phyloP scores from a whole-genome alignment of 2,888 invertebrate species.

The Gymnoscelis rufifasciata region DNA sequence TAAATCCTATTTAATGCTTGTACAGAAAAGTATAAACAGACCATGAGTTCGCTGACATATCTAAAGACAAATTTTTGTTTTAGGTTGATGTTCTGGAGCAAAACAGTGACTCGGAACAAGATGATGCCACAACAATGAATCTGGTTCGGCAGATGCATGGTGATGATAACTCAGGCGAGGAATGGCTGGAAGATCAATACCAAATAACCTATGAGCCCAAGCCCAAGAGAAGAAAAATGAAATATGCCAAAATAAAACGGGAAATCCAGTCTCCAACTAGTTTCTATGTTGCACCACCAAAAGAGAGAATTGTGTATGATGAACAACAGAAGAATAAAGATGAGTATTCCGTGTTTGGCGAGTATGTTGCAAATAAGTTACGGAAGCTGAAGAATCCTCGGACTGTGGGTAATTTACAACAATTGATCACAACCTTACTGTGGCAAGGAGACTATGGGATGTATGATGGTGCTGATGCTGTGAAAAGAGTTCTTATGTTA shows the following conservation, averaged over 20 bases:
- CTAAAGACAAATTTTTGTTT: constrained; percentile 5
- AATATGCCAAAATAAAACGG: constrained; percentile 56
- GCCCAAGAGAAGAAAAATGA: constrained; percentile 42
- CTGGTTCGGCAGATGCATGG: constrained; percentile 59
- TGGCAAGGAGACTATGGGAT: constrained; percentile 72
- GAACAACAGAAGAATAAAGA: constrained; percentile 41
- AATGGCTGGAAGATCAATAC: constrained; percentile 66
- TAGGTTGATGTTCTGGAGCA: constrained; percentile 52
- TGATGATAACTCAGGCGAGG: constrained; percentile 53
- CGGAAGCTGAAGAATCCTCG: constrained; percentile 55
- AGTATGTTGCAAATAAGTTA: constrained; percentile 67
- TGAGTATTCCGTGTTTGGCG: constrained; percentile 65
- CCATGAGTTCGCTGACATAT: no score
- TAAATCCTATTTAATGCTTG: background rate
- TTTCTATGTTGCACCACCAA: constrained; percentile 37
- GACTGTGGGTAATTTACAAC: constrained; percentile 63
- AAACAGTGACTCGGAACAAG: constrained; percentile 49
- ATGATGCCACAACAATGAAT: constrained; percentile 44
- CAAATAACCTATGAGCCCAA: constrained; percentile 49
- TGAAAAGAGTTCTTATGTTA: constrained; percentile 57
- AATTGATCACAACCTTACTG: constrained; percentile 64
- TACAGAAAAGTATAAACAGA: background rate
- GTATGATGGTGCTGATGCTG: constrained; percentile 62
- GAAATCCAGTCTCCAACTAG: constrained; percentile 55
- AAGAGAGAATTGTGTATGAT: constrained; percentile 39